Conservation (phyloP, 2,113 vertebrate species). For the Vicugna pacos region DNA sequence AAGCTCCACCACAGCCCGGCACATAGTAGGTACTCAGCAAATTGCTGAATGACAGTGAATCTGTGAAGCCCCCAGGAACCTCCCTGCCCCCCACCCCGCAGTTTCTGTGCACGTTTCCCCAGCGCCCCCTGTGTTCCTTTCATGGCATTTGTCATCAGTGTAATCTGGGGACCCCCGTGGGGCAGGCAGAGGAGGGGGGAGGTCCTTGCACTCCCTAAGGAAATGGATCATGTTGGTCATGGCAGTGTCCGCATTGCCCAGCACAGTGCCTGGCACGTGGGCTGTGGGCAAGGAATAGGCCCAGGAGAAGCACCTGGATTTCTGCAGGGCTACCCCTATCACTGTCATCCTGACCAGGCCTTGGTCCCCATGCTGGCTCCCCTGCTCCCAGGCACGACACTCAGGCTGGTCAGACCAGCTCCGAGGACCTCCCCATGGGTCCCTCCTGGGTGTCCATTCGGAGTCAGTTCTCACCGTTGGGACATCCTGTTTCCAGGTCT, state of each 20-base stretch:
- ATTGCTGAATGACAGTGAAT: neutral
- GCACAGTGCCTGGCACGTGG: neutral
- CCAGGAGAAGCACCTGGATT: neutral
- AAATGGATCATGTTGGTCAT: neutral
- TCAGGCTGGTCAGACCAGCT: neutral
- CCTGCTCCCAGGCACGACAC: neutral
- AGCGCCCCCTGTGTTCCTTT: neutral
- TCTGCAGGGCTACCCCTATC: neutral
- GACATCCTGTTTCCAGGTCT: neutral
- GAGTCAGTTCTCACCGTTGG: neutral
- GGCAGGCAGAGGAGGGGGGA: no score
- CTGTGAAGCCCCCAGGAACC: neutral
- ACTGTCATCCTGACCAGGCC: fast-evolving
- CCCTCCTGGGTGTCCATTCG: neutral
- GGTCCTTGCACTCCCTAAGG: neutral
- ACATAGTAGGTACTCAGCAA: neutral
- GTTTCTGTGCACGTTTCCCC: neutral
- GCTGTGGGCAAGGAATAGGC: neutral
- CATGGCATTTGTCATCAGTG: neutral
- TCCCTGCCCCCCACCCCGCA: neutral
- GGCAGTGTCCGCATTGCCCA: neutral
- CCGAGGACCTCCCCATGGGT: neutral
- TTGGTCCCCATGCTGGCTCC: neutral
- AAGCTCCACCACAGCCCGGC: neutral
- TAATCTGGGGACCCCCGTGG: neutral